Conservation (phyloP, 2,113 vertebrate genomes). For the Phalacrocorax brasilianus region DNA sequence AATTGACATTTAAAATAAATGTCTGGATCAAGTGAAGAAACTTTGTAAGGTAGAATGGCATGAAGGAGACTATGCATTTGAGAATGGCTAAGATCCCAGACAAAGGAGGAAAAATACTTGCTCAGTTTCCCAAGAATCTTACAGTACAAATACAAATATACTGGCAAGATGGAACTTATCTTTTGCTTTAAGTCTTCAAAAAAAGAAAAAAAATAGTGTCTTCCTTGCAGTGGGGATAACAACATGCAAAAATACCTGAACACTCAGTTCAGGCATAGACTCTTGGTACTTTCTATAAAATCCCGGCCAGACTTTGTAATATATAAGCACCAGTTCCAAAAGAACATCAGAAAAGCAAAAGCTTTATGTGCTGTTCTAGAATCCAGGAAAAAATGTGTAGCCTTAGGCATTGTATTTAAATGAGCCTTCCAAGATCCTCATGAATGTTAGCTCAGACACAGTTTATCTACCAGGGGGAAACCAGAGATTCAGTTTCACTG, state of each 20-base stretch:
- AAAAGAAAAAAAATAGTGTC: background rate
- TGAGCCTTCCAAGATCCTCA: slow-evolving; percentile 53
- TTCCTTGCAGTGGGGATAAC: background rate
- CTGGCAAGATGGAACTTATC: background rate
- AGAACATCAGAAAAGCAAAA: slow-evolving; percentile 58
- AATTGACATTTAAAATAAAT: background rate
- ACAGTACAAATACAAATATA: background rate
- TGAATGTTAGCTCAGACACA: slow-evolving; percentile 52
- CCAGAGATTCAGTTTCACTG: slow-evolving; percentile 46
- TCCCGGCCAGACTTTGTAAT: slow-evolving; percentile 6
- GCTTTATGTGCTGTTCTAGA: slow-evolving; percentile 12
- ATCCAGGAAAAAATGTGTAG: slow-evolving; percentile 27
- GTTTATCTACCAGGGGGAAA: slow-evolving; percentile 56
- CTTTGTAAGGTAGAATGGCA: background rate
- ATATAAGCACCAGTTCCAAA: slow-evolving; percentile 34
- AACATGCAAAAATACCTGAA: background rate
- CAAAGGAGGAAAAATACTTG: background rate
- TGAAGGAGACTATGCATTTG: background rate
- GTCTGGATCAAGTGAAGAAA: background rate
- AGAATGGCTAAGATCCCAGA: background rate
- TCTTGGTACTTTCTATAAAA: background rate
- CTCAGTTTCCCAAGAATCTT: background rate
- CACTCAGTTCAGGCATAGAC: background rate
- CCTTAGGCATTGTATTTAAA: slow-evolving; percentile 57
- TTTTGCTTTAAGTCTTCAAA: background rate